These are phyloP conservation scores for Serinus canaria DNA, from an alignment of 2,113 vertebrate species.

Conservation along the genomic window DNA sequence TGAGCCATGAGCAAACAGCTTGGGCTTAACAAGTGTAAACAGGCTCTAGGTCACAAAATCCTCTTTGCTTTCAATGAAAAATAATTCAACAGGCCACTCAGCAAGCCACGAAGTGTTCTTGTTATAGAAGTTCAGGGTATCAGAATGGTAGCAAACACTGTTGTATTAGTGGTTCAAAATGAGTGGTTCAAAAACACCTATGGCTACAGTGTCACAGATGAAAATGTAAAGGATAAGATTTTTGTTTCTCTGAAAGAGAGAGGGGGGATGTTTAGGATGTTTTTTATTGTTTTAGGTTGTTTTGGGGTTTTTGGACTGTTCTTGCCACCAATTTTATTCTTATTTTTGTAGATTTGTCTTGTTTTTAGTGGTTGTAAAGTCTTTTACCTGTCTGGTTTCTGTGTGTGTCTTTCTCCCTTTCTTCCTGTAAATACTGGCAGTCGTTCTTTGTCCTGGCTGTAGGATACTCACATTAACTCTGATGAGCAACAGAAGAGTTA, in stretches of 20 bases:
- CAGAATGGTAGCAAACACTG: background rate
- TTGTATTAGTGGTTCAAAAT: background rate
- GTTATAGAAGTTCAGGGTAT: background rate
- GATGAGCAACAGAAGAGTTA: background rate
- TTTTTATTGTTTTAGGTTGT: background rate
- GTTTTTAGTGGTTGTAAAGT: slow-evolving; percentile 39
- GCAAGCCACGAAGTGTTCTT: background rate
- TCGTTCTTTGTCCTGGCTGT: background rate
- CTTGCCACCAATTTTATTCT: background rate
- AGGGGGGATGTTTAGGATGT: fast-evolving
- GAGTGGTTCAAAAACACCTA: background rate
- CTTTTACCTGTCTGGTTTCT: slow-evolving; percentile 43
- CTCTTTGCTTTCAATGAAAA: background rate
- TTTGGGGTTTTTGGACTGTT: background rate
- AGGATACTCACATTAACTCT: background rate
- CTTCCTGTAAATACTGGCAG: background rate
- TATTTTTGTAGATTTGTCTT: slow-evolving; percentile 1
- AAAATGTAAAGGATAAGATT: background rate
- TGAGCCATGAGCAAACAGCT: background rate
- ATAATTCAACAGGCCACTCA: background rate
- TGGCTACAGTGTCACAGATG: background rate
- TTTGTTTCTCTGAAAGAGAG: background rate
- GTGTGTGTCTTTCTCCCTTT: slow-evolving; percentile 47
- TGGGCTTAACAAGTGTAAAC: background rate
- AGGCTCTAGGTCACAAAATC: background rate